phyloP scores from a whole-genome alignment of 1,140 invertebrate genomes.

The Neodiprion fabricii region DNA sequence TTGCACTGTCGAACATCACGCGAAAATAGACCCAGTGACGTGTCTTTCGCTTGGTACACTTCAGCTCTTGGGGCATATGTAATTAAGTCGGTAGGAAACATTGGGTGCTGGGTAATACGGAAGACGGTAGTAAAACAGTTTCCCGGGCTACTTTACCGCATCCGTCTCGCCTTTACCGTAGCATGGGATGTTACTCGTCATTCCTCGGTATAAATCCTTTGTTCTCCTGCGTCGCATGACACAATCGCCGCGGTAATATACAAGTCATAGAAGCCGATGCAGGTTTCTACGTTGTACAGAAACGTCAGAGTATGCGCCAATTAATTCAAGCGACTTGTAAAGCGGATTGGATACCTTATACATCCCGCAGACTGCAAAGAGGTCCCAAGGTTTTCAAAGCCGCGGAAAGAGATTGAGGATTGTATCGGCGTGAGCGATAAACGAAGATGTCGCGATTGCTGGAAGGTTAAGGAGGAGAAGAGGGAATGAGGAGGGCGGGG shows the following conservation, averaged over 20 bases:
- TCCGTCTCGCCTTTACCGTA: background rate
- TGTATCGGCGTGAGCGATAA: background rate
- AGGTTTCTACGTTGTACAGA: no score
- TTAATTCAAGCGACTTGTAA: no score
- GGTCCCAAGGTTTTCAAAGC: background rate
- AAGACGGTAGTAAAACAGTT: constrained; percentile 47
- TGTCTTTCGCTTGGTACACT: no score
- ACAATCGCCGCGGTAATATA: background rate
- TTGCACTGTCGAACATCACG: no score
- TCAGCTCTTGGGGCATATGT: no score
- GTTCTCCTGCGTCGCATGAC: background rate
- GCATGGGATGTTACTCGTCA: background rate
- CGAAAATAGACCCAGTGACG: no score
- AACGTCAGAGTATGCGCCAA: no score
- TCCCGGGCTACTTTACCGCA: constrained; percentile 28
- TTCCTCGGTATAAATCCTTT: background rate
- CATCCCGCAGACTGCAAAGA: no score
- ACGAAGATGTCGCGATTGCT: constrained; percentile 1
- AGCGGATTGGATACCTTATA: no score
- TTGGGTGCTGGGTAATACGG: constrained; percentile 42
- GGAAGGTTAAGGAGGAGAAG: constrained; percentile 24
- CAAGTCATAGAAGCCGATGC: background rate
- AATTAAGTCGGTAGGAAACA: constrained; percentile 28
- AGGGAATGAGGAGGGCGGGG: constrained; percentile 21
- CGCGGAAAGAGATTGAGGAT: background rate